Evolutionary conservation across 2,113 vertebrate genomes (phyloP).

Genomic region (Upupa epops): DNA sequence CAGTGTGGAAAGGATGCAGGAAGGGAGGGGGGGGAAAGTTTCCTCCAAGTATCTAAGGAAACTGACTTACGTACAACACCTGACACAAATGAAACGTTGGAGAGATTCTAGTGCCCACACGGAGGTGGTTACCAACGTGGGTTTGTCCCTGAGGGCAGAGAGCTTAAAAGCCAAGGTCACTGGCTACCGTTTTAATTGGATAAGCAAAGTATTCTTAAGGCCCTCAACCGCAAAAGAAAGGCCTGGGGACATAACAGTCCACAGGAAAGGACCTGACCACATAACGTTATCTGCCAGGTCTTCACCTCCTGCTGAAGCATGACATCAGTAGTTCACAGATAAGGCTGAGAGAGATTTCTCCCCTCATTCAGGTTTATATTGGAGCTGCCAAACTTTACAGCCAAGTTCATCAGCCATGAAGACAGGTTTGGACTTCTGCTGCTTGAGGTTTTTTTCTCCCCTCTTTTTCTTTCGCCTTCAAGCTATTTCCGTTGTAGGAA

Average conservation of each 20-base stretch:
- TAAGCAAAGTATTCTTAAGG: background rate
- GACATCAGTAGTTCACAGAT: background rate
- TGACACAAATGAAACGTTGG: background rate
- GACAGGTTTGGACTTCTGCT: background rate
- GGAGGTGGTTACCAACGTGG: background rate
- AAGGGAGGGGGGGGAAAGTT: slow-evolving; percentile 4
- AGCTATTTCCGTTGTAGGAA: background rate
- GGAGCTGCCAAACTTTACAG: background rate
- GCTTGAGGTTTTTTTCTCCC: background rate
- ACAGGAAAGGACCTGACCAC: fast-evolving
- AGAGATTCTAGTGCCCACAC: background rate
- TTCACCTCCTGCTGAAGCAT: background rate
- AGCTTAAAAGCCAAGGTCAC: background rate
- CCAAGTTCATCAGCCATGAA: background rate
- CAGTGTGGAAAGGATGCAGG: slow-evolving; percentile 49
- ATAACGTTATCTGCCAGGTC: background rate
- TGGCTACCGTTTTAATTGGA: background rate
- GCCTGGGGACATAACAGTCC: background rate
- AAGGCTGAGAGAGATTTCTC: background rate
- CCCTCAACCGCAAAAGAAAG: background rate
- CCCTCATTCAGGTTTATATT: background rate
- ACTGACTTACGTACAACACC: background rate
- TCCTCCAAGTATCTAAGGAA: slow-evolving; percentile 40
- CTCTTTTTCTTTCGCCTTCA: background rate
- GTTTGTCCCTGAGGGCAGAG: background rate